A percentile compares a stretch with the other conserved stretches of the same genome.
Conservation (phyloP, 2,797 vertebrate genomes). For the Rhodeus uyekii region DNA sequence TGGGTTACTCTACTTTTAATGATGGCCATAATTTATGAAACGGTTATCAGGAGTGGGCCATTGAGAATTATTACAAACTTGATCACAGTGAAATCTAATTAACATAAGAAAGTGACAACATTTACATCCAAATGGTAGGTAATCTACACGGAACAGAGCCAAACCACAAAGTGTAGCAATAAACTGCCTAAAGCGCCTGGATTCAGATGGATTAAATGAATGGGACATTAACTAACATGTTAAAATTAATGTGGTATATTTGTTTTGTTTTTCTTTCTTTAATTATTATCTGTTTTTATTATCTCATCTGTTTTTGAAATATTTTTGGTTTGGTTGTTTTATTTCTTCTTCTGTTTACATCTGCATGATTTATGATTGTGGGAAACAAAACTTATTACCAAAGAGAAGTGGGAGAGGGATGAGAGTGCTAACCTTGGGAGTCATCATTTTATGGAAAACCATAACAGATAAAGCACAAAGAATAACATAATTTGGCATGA, state of each 20-base stretch:
- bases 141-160: background rate
- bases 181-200: background rate
- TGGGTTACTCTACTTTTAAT: background rate
- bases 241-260: background rate
- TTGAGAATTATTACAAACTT: constrained; percentile 14
- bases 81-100: constrained; percentile 7
- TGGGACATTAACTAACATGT: background rate
- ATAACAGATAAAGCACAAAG: background rate
- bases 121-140: constrained; percentile 14
- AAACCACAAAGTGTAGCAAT: background rate
- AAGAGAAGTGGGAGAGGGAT: background rate
- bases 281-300: background rate
- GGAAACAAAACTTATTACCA: constrained; percentile 2
- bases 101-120: constrained; percentile 16
- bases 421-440: background rate
- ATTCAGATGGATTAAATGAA: background rate
- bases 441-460: constrained; percentile 1
- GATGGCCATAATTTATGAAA: background rate
- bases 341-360: background rate
- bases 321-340: background rate
- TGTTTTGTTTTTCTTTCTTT: background rate
- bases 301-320: background rate
- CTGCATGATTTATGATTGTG: constrained; percentile 18
- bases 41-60: background rate
- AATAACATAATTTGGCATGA: background rate